These are phyloP conservation scores for Drosophila nebulosa DNA, from an alignment of 1,140 invertebrate genomes.

Conservation along the genomic window DNA sequence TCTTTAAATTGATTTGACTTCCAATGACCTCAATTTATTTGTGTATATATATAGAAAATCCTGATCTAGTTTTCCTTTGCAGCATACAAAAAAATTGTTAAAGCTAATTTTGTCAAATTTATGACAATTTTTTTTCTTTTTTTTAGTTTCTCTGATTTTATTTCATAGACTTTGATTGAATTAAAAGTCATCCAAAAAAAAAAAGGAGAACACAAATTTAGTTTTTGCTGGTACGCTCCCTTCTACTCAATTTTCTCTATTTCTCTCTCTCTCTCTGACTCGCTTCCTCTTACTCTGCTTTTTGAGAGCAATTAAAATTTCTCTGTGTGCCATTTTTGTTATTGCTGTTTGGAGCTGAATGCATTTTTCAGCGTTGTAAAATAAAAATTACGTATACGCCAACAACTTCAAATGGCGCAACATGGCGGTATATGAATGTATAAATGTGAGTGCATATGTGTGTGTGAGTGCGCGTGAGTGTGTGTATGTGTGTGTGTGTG, in stretches of 20 bases:
- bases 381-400: slow-evolving; percentile 77
- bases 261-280: background rate
- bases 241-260: too few species aligned
- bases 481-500: slow-evolving; percentile 42
- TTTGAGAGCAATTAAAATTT: slow-evolving; percentile 76
- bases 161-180: slow-evolving; percentile 66
- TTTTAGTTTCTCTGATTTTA: slow-evolving; percentile 42
- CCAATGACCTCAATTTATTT: too few species aligned
- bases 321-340: slow-evolving; percentile 55
- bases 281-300: slow-evolving; percentile 28
- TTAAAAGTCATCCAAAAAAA: slow-evolving; percentile 66
- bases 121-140: background rate
- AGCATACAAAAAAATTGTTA: slow-evolving; percentile 11
- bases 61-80: background rate
- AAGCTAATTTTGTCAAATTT: slow-evolving; percentile 21
- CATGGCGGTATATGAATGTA: slow-evolving; percentile 54
- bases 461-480: slow-evolving; percentile 45
- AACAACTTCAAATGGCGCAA: slow-evolving; percentile 74
- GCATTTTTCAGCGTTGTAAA: slow-evolving; percentile 50
- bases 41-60: too few species aligned
- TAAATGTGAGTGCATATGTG: slow-evolving; percentile 22
- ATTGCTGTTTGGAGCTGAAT: slow-evolving; percentile 40
- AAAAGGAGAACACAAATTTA: slow-evolving; percentile 39
- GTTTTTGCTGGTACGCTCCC: slow-evolving; percentile 14
- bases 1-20: too few species aligned